Conservation (phyloP, 2,888 invertebrate species). For the Caenorhabditis plicata region DNA sequence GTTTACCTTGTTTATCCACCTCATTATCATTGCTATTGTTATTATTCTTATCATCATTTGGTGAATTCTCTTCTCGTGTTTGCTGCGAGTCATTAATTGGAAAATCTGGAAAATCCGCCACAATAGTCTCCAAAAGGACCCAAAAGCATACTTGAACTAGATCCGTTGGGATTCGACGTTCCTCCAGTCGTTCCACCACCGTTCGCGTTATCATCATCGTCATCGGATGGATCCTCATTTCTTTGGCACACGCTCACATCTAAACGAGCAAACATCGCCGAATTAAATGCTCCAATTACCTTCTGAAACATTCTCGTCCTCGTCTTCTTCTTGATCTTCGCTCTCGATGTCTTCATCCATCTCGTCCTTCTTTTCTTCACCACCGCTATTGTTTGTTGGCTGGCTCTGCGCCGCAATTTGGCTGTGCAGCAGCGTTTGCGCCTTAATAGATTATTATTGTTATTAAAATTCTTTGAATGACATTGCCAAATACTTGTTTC, state of each 20-base stretch:
- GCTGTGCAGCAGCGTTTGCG: slow-evolving; percentile 29
- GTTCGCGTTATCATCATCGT: slow-evolving; percentile 40
- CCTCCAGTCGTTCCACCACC: slow-evolving; percentile 12
- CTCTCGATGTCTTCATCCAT: slow-evolving; percentile 19
- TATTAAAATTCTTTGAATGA: neutral
- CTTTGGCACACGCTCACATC: slow-evolving; percentile 42
- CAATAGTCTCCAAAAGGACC: no score
- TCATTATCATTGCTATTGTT: slow-evolving; percentile 8
- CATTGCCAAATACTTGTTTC: slow-evolving; percentile 23
- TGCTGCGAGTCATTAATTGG: slow-evolving; percentile 13
- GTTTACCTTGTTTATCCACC: no score
- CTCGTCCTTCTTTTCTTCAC: slow-evolving; percentile 13
- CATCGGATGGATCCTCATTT: slow-evolving; percentile 35
- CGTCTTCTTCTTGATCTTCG: slow-evolving; percentile 33
- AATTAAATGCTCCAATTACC: no score
- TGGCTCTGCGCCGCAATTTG: slow-evolving; percentile 19
- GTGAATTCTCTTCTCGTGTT: slow-evolving; percentile 4
- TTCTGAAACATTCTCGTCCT: slow-evolving; percentile 30
- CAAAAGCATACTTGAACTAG: slow-evolving; percentile 38
- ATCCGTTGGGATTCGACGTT: slow-evolving; percentile 34
- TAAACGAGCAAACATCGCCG: slow-evolving; percentile 10
- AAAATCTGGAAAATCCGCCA: slow-evolving; percentile 29
- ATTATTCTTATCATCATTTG: slow-evolving; percentile 3
- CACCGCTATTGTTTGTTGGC: slow-evolving; percentile 29
- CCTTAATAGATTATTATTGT: neutral